Percentiles rank a stretch among this genome's conserved stretches.
Conservation (phyloP, 2,113 vertebrate genomes). For the Xenus cinereus region DNA sequence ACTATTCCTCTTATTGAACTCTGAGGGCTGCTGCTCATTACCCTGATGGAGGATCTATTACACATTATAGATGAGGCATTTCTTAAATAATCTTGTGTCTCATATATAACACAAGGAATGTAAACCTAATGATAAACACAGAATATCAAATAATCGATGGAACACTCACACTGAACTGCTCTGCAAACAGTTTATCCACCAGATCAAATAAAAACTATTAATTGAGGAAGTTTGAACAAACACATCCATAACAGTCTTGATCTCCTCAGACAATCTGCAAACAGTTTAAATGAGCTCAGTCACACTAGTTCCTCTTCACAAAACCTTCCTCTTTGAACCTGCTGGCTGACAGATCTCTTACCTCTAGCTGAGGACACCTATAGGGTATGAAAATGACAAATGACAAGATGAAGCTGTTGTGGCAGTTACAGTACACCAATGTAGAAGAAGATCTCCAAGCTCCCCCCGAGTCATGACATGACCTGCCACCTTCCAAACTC, state of each 20-base stretch:
- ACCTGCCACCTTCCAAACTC: neutral
- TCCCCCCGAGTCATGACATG: neutral
- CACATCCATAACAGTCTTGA: conserved; percentile 59
- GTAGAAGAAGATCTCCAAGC: neutral
- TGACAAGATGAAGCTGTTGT: neutral
- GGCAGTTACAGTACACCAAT: accelerated
- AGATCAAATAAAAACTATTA: conserved; percentile 69
- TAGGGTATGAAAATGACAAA: neutral
- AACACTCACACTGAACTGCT: conserved; percentile 35
- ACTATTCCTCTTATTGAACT: neutral
- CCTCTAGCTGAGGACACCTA: neutral
- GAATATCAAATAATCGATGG: conserved; percentile 56
- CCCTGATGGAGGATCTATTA: conserved; percentile 10
- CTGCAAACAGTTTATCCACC: conserved; percentile 57
- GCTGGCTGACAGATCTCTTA: neutral
- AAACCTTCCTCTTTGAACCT: conserved; percentile 21
- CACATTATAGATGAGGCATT: conserved; percentile 24
- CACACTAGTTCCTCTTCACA: neutral
- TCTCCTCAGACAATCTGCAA: conserved; percentile 56
- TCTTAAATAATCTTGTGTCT: conserved; percentile 27
- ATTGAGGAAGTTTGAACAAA: conserved; percentile 64
- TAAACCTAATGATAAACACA: conserved; percentile 29
- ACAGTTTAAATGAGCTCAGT: conserved; percentile 56
- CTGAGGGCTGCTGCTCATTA: neutral
- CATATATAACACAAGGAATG: neutral